These are phyloP conservation scores for Onychomys leucogaster DNA, from an alignment of 2,797 vertebrate species.

Conservation along the genomic window DNA sequence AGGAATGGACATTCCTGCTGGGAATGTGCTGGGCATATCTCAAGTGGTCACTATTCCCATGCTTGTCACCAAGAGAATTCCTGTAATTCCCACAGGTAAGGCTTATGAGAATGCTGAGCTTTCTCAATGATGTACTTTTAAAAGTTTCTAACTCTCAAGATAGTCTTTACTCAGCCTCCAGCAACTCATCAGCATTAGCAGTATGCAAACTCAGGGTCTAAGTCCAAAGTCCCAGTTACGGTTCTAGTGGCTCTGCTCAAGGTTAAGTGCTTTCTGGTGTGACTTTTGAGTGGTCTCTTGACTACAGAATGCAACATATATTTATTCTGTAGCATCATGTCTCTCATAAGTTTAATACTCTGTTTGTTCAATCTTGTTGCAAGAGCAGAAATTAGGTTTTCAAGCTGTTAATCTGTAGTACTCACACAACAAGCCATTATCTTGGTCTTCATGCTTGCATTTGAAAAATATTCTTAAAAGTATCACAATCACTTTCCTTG, in stretches of 20 bases:
- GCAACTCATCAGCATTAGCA: neutral
- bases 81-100: neutral
- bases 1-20: neutral
- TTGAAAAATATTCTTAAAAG: neutral
- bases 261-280: neutral
- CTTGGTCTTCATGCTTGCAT: neutral
- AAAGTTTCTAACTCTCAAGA: neutral
- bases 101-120: neutral
- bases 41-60: neutral
- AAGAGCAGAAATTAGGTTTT: neutral
- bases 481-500: neutral
- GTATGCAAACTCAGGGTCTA: neutral
- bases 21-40: neutral
- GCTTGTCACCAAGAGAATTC: neutral
- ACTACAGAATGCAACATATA: neutral
- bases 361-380: neutral
- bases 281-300: neutral
- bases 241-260: neutral
- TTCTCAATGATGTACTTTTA: neutral
- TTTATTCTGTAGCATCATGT: neutral
- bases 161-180: neutral
- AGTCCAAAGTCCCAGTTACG: neutral
- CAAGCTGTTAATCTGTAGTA: neutral
- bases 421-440: neutral
- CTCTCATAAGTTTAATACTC: neutral